Evolutionary conservation across 2,113 vertebrate genomes (phyloP).

Genomic region (Varanus salvator): DNA sequence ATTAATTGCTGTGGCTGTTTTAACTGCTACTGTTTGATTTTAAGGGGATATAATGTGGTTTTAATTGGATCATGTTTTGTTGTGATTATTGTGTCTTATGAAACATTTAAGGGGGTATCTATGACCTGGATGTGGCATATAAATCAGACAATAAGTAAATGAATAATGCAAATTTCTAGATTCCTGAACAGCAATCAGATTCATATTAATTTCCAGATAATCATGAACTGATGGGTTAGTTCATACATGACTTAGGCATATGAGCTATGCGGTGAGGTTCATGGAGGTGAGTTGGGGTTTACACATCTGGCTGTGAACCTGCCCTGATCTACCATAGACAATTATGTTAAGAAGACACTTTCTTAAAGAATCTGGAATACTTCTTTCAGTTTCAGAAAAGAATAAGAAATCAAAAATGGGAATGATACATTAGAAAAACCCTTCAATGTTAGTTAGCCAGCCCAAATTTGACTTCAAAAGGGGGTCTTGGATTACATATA

Average conservation of each 20-base stretch:
- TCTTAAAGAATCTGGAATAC: neutral
- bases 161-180: neutral
- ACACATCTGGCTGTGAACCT: neutral
- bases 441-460: neutral
- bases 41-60: neutral
- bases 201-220: neutral
- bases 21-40: neutral
- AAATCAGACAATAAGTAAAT: too few species aligned
- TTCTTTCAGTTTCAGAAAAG: constrained; percentile 19
- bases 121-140: too few species aligned
- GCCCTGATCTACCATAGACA: neutral
- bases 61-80: neutral
- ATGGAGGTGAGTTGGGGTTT: neutral
- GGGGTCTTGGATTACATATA: neutral
- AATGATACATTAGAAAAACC: neutral
- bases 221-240: neutral
- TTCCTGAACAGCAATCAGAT: neutral
- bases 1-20: neutral
- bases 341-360: neutral
- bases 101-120: neutral
- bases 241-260: neutral
- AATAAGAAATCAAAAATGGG: constrained; percentile 11
- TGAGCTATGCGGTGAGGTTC: too few species aligned
- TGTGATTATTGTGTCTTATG: neutral
- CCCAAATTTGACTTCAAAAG: constrained; percentile 27